Evolutionary conservation across 2,797 vertebrate species (phyloP).

Genomic region (Girardinus metallicus): DNA sequence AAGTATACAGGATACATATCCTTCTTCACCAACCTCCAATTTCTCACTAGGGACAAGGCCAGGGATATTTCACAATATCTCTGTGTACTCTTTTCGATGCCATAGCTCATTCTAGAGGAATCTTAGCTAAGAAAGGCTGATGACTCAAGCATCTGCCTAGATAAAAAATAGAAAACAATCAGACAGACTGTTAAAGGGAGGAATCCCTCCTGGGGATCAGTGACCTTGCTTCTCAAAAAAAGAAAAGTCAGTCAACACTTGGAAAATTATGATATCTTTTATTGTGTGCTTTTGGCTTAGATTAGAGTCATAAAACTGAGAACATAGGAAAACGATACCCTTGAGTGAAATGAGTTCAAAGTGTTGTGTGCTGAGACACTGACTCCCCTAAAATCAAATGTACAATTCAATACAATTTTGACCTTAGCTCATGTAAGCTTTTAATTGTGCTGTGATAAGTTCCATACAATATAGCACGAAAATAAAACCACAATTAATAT

Average conservation of each 20-base stretch:
- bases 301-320: constrained; percentile 54
- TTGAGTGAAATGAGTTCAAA: constrained; percentile 29
- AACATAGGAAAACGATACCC: constrained; percentile 23
- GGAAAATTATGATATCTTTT: constrained; percentile 52
- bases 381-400: too few species aligned
- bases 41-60: constrained; percentile 62
- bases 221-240: constrained; percentile 68
- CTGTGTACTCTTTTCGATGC: constrained; percentile 56
- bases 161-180: constrained; percentile 66
- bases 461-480: too few species aligned
- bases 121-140: constrained; percentile 56
- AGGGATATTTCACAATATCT: constrained; percentile 65
- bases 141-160: constrained; percentile 72
- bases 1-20: constrained; percentile 36
- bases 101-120: constrained; percentile 57
- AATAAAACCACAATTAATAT: too few species aligned
- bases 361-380: constrained; percentile 48
- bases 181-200: constrained; percentile 52
- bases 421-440: too few species aligned
- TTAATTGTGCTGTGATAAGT: too few species aligned
- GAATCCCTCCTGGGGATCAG: constrained; percentile 67
- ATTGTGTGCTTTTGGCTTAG: constrained; percentile 63
- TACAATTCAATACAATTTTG: too few species aligned
- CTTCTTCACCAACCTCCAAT: constrained; percentile 51
- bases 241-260: constrained; percentile 63